Evolutionary conservation across 2,113 vertebrate species (phyloP).

Genomic region (Orientallactaga bullata): DNA sequence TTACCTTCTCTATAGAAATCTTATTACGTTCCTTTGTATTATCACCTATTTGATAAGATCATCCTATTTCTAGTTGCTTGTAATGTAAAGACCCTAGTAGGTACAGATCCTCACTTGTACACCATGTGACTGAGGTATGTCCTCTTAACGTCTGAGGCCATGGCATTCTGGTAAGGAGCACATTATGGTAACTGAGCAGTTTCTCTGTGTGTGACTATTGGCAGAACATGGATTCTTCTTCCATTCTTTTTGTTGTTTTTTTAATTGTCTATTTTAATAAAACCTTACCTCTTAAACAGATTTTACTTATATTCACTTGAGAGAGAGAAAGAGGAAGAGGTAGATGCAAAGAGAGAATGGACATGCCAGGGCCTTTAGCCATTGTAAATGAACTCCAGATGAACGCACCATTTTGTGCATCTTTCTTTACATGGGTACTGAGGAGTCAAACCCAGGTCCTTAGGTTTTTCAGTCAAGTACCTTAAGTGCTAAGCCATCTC

Average conservation of each 20-base stretch:
- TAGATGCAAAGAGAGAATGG: no score
- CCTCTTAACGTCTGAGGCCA: not conserved
- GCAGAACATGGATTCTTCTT: not conserved
- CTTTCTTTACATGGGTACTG: no score
- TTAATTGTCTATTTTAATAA: not conserved
- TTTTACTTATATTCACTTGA: no score
- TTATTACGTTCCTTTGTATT: not conserved
- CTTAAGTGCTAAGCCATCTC: no score
- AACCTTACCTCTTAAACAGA: not conserved
- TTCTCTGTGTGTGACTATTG: rapidly evolving
- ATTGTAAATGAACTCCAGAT: no score
- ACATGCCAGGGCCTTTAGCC: no score
- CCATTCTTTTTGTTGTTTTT: not conserved
- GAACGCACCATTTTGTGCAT: no score
- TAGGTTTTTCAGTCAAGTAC: no score
- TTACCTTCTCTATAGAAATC: not conserved
- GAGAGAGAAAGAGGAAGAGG: no score
- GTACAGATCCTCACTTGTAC: not conserved
- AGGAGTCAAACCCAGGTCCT: no score
- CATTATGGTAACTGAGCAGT: not conserved
- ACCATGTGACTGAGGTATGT: not conserved
- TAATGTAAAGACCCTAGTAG: not conserved
- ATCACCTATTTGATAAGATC: not conserved
- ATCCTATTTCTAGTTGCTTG: not conserved
- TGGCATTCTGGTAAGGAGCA: not conserved